Conservation (phyloP, 2,888 invertebrate species). For the Andrena bucephala region DNA sequence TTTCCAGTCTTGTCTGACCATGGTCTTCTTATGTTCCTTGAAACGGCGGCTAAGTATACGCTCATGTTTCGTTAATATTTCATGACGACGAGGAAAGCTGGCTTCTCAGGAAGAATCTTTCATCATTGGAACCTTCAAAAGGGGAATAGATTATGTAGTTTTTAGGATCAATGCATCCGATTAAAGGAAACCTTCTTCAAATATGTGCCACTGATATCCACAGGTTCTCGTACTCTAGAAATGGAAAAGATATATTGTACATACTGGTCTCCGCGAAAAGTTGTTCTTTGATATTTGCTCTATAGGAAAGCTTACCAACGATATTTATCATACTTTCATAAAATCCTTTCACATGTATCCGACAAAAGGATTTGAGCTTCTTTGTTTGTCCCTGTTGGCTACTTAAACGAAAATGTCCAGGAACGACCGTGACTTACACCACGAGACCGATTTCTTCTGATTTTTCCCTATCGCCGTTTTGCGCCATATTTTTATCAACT, state of each 20-base stretch:
- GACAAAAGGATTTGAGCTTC: too few species aligned
- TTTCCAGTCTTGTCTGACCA: conserved; percentile 28
- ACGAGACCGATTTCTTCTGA: neutral
- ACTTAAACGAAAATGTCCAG: too few species aligned
- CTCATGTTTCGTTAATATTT: conserved; percentile 44
- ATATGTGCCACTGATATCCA: neutral
- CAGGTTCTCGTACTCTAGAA: neutral
- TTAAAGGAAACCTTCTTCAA: neutral
- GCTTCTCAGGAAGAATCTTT: neutral
- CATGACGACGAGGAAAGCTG: neutral
- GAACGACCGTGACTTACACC: too few species aligned
- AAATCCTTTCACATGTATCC: too few species aligned
- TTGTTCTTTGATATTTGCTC: too few species aligned
- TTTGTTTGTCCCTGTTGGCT: too few species aligned
- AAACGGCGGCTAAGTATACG: conserved; percentile 14
- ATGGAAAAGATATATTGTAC: neutral
- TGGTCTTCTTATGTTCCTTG: conserved; percentile 24
- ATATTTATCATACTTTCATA: too few species aligned
- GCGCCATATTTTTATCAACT: conserved; percentile 15
- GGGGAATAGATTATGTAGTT: neutral
- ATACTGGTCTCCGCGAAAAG: too few species aligned
- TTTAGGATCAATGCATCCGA: neutral
- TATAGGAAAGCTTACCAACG: too few species aligned
- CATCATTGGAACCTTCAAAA: neutral
- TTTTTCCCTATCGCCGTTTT: neutral